Conservation (phyloP, 2,113 vertebrate species). For the Orcinus orca region DNA sequence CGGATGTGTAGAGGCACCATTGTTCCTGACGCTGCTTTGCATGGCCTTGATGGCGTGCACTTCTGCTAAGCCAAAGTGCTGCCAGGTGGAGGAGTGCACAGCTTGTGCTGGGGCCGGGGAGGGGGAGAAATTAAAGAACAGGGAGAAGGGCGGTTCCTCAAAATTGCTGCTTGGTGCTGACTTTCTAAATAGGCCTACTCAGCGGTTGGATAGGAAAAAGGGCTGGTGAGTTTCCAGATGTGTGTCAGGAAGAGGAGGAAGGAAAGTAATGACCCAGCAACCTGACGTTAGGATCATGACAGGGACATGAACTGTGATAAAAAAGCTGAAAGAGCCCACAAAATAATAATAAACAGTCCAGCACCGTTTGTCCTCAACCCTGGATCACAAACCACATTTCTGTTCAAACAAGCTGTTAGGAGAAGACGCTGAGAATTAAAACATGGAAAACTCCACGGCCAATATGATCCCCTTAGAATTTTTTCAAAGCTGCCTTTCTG, state of each 20-base stretch:
- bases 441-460: neutral
- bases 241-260: conserved; percentile 64
- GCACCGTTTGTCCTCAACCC: conserved; percentile 1
- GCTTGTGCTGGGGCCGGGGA: neutral
- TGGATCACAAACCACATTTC: conserved; percentile 28
- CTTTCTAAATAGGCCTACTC: conserved; percentile 60
- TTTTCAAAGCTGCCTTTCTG: neutral
- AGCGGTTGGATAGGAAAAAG: conserved; percentile 72
- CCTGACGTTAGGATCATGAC: conserved; percentile 18
- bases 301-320: conserved; percentile 43
- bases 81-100: neutral
- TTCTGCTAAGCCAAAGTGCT: neutral
- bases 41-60: neutral
- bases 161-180: conserved; percentile 44
- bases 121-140: conserved; percentile 24
- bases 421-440: conserved; percentile 25
- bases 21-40: neutral
- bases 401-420: conserved; percentile 18
- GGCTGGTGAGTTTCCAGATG: conserved; percentile 67
- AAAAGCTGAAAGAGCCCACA: conserved; percentile 12
- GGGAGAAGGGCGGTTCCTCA: conserved; percentile 59
- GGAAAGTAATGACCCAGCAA: conserved; percentile 48
- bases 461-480: neutral
- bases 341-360: conserved; percentile 35
- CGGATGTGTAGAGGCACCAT: too few relatives aligned